Evolutionary conservation across 2,888 invertebrate species (phyloP).

Genomic region (Machimus rusticus): DNA sequence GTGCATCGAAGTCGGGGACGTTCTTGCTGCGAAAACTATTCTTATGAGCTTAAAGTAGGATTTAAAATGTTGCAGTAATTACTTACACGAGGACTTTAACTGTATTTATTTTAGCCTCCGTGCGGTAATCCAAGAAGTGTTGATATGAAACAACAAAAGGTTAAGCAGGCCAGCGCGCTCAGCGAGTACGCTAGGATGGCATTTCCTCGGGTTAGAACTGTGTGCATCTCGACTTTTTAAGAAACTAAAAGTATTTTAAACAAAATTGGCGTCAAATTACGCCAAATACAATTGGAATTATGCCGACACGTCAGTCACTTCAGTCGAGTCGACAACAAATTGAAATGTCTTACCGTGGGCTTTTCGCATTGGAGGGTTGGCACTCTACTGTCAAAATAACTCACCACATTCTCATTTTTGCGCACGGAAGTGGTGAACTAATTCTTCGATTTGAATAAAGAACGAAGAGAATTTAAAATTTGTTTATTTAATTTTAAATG

Average conservation of each 20-base stretch:
- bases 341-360: background rate
- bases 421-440: too few species aligned
- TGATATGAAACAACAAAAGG: conserved; percentile 94
- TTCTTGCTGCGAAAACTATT: conserved; percentile 77
- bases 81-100: conserved; percentile 95
- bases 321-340: conserved; percentile 25
- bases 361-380: background rate
- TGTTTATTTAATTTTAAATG: too few species aligned
- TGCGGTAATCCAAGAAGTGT: conserved; percentile 92
- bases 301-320: conserved; percentile 30
- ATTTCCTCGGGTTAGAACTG: conserved; percentile 90
- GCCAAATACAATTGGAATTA: background rate
- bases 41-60: background rate
- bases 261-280: background rate
- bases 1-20: conserved; percentile 94
- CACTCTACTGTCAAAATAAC: background rate
- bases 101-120: conserved; percentile 84
- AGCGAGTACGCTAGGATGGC: conserved; percentile 96
- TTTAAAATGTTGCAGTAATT: background rate
- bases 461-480: too few species aligned
- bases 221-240: conserved; percentile 72
- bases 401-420: background rate
- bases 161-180: conserved; percentile 92
- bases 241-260: background rate
- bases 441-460: background rate